These are phyloP conservation scores for Standfussiana lucernea DNA, from an alignment of 2,888 invertebrate species.

Conservation along the genomic window DNA sequence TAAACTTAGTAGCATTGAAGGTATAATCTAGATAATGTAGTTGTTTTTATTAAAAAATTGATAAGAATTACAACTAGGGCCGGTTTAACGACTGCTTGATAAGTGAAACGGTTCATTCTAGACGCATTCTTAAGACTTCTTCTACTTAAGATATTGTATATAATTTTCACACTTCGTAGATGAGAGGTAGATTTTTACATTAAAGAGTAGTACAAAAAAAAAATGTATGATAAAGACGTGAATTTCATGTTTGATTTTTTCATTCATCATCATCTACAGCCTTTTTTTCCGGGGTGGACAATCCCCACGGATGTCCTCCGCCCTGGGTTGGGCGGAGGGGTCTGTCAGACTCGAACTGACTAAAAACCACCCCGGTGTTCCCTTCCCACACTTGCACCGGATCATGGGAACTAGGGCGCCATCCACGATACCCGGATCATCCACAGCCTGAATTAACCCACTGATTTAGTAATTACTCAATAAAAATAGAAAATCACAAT, in stretches of 20 bases:
- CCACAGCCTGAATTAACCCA: no score
- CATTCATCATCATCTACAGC: no score
- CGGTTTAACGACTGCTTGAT: constrained; percentile 32
- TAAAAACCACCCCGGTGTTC: no score
- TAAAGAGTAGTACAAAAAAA: not conserved
- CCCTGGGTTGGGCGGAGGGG: no score
- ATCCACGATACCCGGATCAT: no score
- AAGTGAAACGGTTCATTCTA: constrained; percentile 30
- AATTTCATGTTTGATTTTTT: no score
- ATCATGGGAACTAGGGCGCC: no score
- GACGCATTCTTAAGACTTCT: not conserved
- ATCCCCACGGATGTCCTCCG: no score
- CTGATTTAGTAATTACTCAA: not conserved
- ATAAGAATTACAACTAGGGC: constrained; percentile 29
- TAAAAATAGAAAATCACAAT: not conserved
- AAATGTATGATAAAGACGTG: no score
- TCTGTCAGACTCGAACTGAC: no score
- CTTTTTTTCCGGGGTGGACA: no score
- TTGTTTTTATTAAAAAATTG: constrained; percentile 1
- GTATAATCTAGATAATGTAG: constrained; percentile 25
- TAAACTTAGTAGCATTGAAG: constrained; percentile 32
- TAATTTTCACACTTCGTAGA: constrained; percentile 4
- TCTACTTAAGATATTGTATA: constrained; percentile 12
- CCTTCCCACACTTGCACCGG: no score
- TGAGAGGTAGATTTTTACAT: not conserved